Percentiles rank a stretch among this genome's conserved stretches.
Conservation (phyloP, 2,888 invertebrate species). For the Ochlodes sylvanus region DNA sequence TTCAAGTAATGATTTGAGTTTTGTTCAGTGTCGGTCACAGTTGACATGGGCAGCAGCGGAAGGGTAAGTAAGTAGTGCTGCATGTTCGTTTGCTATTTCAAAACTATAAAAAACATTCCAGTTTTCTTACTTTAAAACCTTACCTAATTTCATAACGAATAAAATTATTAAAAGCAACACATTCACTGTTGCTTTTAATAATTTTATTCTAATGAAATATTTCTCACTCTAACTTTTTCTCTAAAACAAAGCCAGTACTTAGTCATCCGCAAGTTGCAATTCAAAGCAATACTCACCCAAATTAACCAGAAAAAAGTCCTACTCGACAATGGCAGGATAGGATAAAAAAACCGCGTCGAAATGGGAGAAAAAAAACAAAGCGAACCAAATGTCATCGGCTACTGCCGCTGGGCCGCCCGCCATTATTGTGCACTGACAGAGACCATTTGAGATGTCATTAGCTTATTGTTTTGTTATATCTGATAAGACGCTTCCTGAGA, state of each 20-base stretch:
- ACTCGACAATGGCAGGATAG: conserved; percentile 53
- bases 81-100: too few species aligned
- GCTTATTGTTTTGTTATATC: conserved; percentile 14
- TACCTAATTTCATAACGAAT: too few species aligned
- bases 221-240: too few species aligned
- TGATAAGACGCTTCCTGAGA: conserved; percentile 2
- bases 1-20: too few species aligned
- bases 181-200: too few species aligned
- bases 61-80: too few species aligned
- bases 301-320: conserved; percentile 68
- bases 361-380: conserved; percentile 22
- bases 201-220: too few species aligned
- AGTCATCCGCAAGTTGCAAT: conserved; percentile 44
- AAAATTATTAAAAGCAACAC: too few species aligned
- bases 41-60: too few species aligned
- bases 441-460: conserved; percentile 21
- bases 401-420: conserved; percentile 1
- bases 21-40: too few species aligned
- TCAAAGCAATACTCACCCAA: conserved; percentile 51
- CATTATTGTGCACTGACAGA: conserved; percentile 12
- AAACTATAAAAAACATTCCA: too few species aligned
- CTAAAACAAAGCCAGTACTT: background rate
- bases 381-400: conserved; percentile 27
- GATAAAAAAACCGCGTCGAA: conserved; percentile 39
- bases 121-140: too few species aligned